Evolutionary conservation across 2,797 vertebrate species (phyloP).

Genomic region (Liparis tanakae): DNA sequence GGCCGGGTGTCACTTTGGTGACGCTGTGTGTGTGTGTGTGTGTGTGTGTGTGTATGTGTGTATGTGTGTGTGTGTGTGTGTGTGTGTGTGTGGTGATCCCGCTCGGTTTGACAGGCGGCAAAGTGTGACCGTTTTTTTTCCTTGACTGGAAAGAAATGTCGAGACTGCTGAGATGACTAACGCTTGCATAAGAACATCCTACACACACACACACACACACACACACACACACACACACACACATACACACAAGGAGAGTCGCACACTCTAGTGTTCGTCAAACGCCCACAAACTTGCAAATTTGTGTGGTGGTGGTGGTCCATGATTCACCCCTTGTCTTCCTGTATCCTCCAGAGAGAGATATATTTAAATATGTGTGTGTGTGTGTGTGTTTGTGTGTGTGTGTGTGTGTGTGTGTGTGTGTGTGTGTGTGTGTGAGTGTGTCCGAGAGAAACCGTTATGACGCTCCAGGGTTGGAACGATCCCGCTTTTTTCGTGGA

Average conservation of each 20-base stretch:
- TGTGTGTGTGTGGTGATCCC: background rate
- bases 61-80: no score
- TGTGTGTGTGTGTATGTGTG: no score
- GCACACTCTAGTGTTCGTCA: slow-evolving; percentile 51
- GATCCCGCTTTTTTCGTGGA: no score
- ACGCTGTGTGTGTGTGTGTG: no score
- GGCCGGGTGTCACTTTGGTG: no score
- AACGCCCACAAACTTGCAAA: slow-evolving; percentile 54
- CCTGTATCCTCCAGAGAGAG: background rate
- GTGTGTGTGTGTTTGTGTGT: no score
- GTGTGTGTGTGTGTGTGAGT: slow-evolving; percentile 5
- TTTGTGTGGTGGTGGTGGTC: slow-evolving; percentile 14
- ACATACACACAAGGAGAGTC: slow-evolving; percentile 14
- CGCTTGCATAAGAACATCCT: slow-evolving; percentile 65
- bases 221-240: slow-evolving; percentile 41
- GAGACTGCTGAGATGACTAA: slow-evolving; percentile 66
- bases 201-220: slow-evolving; percentile 55
- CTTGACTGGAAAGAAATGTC: slow-evolving; percentile 38
- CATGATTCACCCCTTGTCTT: slow-evolving; percentile 30
- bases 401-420: slow-evolving; percentile 8
- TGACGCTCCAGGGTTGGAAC: no score
- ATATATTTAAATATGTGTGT: background rate
- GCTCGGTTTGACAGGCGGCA: slow-evolving; percentile 31
- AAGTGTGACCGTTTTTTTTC: slow-evolving; percentile 35
- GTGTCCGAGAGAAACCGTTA: slow-evolving; percentile 6